Evolutionary conservation across 2,113 vertebrate species (phyloP).

Genomic region (Ondatra zibethicus): DNA sequence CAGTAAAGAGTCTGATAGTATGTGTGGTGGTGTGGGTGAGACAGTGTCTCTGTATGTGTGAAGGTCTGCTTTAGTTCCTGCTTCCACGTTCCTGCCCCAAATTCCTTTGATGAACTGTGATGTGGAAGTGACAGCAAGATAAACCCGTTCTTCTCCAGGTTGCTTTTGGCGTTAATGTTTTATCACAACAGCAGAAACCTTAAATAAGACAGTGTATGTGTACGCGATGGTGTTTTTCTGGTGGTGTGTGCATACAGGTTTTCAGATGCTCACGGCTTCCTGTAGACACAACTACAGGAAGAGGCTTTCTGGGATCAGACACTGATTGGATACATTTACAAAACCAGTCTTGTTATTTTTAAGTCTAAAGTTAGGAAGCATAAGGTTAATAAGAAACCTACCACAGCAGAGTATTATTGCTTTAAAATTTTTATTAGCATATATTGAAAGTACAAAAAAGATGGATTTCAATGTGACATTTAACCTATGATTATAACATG

Average conservation of each 20-base stretch:
- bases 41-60: neutral
- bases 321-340: neutral
- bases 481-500: neutral
- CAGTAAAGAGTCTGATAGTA: neutral
- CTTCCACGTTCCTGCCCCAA: neutral
- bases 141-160: too few species aligned
- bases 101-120: neutral
- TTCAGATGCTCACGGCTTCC: neutral
- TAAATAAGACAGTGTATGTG: neutral
- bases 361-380: slow-evolving; percentile 23
- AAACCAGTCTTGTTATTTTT: neutral
- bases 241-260: neutral
- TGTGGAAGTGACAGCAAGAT: neutral
- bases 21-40: neutral
- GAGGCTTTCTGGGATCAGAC: neutral
- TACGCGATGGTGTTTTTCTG: neutral
- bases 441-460: neutral
- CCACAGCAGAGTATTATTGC: neutral
- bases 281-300: neutral
- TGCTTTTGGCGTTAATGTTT: neutral
- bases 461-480: neutral
- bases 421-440: neutral
- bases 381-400: neutral
- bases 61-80: neutral
- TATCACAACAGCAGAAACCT: neutral